A percentile compares a stretch with the other conserved stretches of the same genome.
phyloP scores from a whole-genome alignment of 2,888 invertebrate genomes.

The Mythimna lalbum region DNA sequence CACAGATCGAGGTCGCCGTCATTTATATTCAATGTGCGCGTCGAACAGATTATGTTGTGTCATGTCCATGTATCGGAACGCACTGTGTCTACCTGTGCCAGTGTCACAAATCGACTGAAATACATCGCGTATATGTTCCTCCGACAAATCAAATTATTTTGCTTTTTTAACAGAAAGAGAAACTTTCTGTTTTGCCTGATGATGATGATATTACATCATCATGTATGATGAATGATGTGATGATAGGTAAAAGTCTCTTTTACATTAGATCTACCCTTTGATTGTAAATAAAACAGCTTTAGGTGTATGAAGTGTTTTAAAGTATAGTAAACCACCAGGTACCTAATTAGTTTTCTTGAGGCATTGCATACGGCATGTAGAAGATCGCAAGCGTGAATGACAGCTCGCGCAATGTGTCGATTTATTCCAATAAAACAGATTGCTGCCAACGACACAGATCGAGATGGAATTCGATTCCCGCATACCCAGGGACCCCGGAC shows the following conservation, averaged over 20 bases:
- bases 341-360: background rate
- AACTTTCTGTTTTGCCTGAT: background rate
- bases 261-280: background rate
- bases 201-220: no score
- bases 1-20: conserved; percentile 24
- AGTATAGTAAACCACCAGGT: background rate
- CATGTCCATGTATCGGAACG: conserved; percentile 32
- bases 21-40: conserved; percentile 58
- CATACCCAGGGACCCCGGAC: conserved; percentile 33
- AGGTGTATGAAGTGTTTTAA: background rate
- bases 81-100: conserved; percentile 28
- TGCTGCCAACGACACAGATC: background rate
- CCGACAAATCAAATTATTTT: conserved; percentile 18
- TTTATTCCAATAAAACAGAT: conserved; percentile 41
- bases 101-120: conserved; percentile 9
- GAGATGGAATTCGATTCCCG: conserved; percentile 46
- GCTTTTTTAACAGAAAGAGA: no score
- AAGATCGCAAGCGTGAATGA: conserved; percentile 10
- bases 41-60: conserved; percentile 50
- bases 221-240: no score
- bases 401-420: conserved; percentile 26
- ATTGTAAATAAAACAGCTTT: background rate
- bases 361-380: background rate
- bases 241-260: background rate
- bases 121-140: conserved; percentile 16